Base-by-base conservation (phyloP, 1,140 invertebrate genomes). In the Heterodera schachtii region DNA sequence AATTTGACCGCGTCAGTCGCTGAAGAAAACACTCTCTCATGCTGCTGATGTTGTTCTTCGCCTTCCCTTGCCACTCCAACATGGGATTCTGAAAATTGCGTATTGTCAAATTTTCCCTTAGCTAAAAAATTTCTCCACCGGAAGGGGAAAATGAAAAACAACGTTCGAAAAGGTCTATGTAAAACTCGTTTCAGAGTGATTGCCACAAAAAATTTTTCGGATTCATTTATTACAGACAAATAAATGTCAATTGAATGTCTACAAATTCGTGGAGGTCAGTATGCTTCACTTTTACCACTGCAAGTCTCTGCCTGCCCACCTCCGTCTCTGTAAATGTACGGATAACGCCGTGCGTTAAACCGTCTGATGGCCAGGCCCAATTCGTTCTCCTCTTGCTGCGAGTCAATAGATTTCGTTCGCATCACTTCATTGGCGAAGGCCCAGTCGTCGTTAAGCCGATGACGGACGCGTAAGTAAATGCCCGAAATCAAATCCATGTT, bases 401-500 rank as follows among this genome's bases (percentile, higher is more conserved):
- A 99, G 91, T 99, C 97, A 95, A 66, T 82, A 4, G 96, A 96
- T 84, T 95, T 92, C 6, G 96, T 95, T 92, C 98, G 96, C 84
- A 98, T 93, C 21, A 70, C 66, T 92, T 99, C 95, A 92, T 99
- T 99, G 57, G 97, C 97, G 93, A 95, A 99, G 16, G 97, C 98
- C 98, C 98, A 99, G 90, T 99, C 98, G 91, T 99, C 98, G 89
- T 98, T 98, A 1, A 99, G 92, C 74, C 77, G 95, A 88, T 93
- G 92, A 57, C 93, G 86, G 11, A 93, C 97, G 93, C 98, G 98
- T 75, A 96, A 94, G 91, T 99, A 99, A 90, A 99, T 99, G 57
- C 96, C 96, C 90, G 96, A 98, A 91, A 99, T 97, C 0, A 96
- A 98, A 90, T 98, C 98, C 97, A 99, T 99, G 90, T 99, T 99